Conservation (phyloP, 2,113 vertebrate species). For the Crotalus viridis region DNA sequence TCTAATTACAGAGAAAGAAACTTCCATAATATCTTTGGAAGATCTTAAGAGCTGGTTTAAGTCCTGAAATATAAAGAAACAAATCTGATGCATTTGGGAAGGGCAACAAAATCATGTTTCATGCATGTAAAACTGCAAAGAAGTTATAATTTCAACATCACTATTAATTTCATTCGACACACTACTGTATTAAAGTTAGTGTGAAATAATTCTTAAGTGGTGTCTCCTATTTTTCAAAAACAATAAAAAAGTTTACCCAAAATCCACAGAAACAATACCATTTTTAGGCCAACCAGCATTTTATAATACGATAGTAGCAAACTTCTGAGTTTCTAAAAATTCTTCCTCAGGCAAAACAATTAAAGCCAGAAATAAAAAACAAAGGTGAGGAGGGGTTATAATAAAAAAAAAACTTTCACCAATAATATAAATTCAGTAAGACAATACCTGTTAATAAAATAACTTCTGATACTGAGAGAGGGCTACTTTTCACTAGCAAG, state of each 20-base stretch:
- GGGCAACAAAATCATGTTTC: rapidly evolving
- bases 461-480: background rate
- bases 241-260: background rate
- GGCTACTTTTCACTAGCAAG: background rate
- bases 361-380: background rate
- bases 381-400: background rate
- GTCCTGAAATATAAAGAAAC: background rate
- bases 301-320: background rate
- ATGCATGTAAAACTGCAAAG: background rate
- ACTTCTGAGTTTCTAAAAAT: background rate
- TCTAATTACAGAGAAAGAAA: background rate
- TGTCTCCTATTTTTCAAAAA: background rate
- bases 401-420: background rate
- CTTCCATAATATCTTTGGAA: background rate
- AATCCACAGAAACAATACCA: background rate
- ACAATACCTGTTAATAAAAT: background rate
- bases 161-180: background rate
- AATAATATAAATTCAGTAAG: background rate
- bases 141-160: background rate
- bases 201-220: background rate
- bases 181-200: background rate
- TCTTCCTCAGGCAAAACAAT: background rate
- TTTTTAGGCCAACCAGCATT: background rate
- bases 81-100: rapidly evolving
- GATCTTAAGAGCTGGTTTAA: background rate